Evolutionary conservation across 2,113 vertebrate genomes (phyloP).

Genomic region (Pygoscelis antarcticus): DNA sequence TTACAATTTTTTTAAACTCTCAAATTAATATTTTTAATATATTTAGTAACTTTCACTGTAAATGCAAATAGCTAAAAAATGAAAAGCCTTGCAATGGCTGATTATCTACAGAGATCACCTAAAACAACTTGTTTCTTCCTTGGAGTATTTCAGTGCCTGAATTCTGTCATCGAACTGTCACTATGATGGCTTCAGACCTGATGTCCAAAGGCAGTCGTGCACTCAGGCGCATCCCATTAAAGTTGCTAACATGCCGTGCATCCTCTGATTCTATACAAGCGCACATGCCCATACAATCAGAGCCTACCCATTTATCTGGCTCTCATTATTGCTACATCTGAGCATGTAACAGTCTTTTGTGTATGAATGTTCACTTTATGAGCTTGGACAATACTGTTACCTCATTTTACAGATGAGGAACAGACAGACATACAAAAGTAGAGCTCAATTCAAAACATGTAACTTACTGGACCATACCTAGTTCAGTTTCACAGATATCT

Average conservation of each 20-base stretch:
- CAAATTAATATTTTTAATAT: background rate
- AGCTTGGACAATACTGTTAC: background rate
- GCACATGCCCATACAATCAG: background rate
- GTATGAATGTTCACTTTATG: background rate
- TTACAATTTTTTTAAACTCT: background rate
- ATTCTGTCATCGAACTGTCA: background rate
- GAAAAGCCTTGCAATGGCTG: background rate
- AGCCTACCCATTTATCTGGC: background rate
- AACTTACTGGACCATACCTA: background rate
- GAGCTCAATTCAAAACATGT: background rate
- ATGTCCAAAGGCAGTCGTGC: background rate
- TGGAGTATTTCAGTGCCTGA: background rate
- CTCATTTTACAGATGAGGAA: background rate
- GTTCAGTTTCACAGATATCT: background rate
- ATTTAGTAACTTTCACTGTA: background rate
- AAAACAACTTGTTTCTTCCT: background rate
- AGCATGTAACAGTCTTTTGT: background rate
- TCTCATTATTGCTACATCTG: background rate
- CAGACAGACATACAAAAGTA: background rate
- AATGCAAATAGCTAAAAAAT: background rate
- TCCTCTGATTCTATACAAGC: background rate
- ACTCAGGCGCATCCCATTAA: background rate
- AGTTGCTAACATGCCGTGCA: background rate
- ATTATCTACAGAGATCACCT: background rate
- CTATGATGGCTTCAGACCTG: background rate